These are phyloP conservation scores for Nannoperca australis DNA, from an alignment of 2,797 vertebrate genomes.

Conservation along the genomic window DNA sequence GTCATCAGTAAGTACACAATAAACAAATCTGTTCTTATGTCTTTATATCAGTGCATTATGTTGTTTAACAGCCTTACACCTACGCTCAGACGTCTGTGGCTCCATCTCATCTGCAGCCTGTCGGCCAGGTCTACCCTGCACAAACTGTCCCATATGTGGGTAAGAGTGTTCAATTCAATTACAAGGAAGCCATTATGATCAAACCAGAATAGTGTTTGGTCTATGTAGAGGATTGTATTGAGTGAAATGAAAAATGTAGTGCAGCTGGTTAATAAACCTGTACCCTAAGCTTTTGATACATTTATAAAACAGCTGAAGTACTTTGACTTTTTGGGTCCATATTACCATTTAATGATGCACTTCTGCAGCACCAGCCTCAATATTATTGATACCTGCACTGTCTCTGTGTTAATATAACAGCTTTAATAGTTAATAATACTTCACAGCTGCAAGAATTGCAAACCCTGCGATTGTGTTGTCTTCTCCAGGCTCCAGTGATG, in stretches of 20 bases:
- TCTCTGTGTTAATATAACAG: background rate
- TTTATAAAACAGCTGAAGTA: background rate
- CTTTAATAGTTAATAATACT: background rate
- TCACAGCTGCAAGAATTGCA: background rate
- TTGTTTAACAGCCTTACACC: slow-evolving; percentile 84
- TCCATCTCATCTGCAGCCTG: slow-evolving; percentile 89
- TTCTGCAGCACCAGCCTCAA: background rate
- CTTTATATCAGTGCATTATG: background rate
- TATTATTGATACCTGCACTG: too few species aligned
- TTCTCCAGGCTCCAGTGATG: slow-evolving; percentile 86
- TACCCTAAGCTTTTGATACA: background rate
- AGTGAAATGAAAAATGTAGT: too few species aligned
- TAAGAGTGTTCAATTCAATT: slow-evolving; percentile 66
- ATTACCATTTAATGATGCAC: background rate
- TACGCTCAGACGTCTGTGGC: slow-evolving; percentile 83
- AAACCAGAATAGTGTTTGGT: background rate
- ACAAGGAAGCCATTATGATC: background rate
- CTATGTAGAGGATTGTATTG: background rate
- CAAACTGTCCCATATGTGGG: slow-evolving; percentile 90
- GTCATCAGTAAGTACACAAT: background rate
- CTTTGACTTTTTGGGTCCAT: background rate
- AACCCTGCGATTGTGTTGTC: background rate
- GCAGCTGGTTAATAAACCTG: too few species aligned
- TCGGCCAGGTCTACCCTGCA: slow-evolving; percentile 87
- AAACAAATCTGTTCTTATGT: background rate